Conservation (phyloP, 2,888 invertebrate species). For the Synanthedon myopaeformis region DNA sequence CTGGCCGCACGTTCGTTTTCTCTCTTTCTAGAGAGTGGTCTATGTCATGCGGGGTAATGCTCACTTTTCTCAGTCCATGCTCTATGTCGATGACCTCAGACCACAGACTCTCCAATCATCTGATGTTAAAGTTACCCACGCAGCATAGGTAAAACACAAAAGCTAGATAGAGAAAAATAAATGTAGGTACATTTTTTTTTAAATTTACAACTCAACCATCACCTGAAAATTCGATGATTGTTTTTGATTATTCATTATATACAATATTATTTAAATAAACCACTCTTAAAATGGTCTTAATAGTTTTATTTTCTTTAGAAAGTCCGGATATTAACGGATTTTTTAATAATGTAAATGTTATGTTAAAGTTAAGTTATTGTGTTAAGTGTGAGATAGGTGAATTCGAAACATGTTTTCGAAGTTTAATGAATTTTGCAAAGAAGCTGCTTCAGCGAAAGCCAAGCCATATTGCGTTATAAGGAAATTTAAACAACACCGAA, state of each 20-base stretch:
- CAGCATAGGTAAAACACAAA: constrained; percentile 45
- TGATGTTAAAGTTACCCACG: constrained; percentile 40
- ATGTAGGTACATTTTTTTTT: constrained; percentile 38
- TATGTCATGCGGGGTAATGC: too few species aligned
- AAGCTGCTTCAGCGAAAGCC: constrained; percentile 62
- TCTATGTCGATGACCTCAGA: too few species aligned
- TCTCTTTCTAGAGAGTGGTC: too few species aligned
- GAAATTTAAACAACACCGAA: background rate
- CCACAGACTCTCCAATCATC: too few species aligned
- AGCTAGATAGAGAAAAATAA: constrained; percentile 52
- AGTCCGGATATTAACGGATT: constrained; percentile 49
- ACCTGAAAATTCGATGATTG: too few species aligned
- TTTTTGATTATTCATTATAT: too few species aligned
- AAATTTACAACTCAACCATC: background rate
- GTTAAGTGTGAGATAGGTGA: constrained; percentile 1
- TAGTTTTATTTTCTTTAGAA: background rate
- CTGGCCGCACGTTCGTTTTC: too few species aligned
- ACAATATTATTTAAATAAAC: too few species aligned
- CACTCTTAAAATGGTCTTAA: too few species aligned
- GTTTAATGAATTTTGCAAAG: constrained; percentile 23
- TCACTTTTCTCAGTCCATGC: too few species aligned
- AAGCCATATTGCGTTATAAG: constrained; percentile 17
- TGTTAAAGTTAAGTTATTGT: background rate
- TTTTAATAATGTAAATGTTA: constrained; percentile 10
- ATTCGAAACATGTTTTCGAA: background rate